Conservation (phyloP, 2,113 vertebrate genomes). For the Ochotona princeps region DNA sequence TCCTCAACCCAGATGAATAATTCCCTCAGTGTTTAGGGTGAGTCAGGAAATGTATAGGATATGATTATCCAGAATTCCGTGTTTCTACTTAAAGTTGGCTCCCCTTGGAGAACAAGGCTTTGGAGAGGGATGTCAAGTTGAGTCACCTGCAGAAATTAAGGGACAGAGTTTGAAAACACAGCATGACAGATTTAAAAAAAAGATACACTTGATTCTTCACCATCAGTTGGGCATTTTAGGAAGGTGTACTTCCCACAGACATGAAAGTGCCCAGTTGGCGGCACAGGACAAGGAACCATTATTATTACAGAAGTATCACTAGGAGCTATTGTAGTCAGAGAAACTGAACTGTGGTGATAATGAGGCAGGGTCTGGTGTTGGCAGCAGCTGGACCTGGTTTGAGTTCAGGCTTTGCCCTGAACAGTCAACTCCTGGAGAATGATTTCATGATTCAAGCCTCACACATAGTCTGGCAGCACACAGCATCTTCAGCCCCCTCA, state of each 20-base stretch:
- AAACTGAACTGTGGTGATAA: not conserved
- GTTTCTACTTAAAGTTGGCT: not conserved
- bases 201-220: not conserved
- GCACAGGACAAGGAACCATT: not conserved
- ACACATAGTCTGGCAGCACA: accelerated
- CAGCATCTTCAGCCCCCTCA: not conserved
- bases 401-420: not conserved
- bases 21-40: not conserved
- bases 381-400: not conserved
- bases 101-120: not conserved
- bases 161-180: not conserved
- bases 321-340: not conserved
- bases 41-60: not conserved
- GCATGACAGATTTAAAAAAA: not conserved
- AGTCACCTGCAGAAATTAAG: not conserved
- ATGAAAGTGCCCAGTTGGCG: not conserved
- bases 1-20: not conserved
- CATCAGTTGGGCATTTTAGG: not conserved
- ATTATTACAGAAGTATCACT: not conserved
- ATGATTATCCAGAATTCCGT: not conserved
- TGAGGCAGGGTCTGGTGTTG: not conserved
- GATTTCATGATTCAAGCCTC: not conserved
- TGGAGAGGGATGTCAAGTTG: not conserved
- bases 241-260: not conserved
- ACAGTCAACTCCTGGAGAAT: not conserved